These are phyloP conservation scores for Stomorhina lunata DNA, from an alignment of 2,888 invertebrate species.

Conservation along the genomic window DNA sequence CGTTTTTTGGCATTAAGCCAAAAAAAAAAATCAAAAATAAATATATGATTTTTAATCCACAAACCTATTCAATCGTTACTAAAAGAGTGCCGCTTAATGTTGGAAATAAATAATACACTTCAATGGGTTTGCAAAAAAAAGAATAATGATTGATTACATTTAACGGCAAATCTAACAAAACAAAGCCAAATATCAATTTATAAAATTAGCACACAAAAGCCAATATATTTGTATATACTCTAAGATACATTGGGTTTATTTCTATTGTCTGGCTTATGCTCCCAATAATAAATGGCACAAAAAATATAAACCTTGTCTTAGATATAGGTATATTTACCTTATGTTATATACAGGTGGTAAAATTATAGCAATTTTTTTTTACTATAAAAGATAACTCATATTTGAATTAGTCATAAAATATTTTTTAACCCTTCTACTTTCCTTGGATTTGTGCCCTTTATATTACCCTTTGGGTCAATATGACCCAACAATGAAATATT, in stretches of 20 bases:
- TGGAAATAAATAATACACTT: neutral
- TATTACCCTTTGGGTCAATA: too few relatives aligned
- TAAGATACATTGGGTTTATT: too few relatives aligned
- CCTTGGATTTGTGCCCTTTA: too few relatives aligned
- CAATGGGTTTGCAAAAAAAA: neutral
- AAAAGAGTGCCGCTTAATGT: neutral
- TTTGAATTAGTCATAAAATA: too few relatives aligned
- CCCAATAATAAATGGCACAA: neutral
- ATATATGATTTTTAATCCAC: neutral
- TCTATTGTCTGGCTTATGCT: neutral
- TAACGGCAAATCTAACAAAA: conserved; percentile 24
- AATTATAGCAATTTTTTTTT: neutral
- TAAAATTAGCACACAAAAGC: conserved; percentile 50
- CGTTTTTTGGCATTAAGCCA: neutral
- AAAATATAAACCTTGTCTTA: neutral
- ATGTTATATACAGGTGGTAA: neutral
- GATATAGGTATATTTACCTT: neutral
- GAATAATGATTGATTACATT: conserved; percentile 59
- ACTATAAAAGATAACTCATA: too few relatives aligned
- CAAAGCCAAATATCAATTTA: conserved; percentile 53
- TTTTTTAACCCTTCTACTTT: too few relatives aligned
- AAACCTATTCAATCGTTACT: neutral
- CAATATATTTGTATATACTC: neutral
- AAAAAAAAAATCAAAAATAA: neutral
- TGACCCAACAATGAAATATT: too few relatives aligned